Evolutionary conservation across 1,140 invertebrate genomes (phyloP).

Genomic region (Paraescarpia echinospica): DNA sequence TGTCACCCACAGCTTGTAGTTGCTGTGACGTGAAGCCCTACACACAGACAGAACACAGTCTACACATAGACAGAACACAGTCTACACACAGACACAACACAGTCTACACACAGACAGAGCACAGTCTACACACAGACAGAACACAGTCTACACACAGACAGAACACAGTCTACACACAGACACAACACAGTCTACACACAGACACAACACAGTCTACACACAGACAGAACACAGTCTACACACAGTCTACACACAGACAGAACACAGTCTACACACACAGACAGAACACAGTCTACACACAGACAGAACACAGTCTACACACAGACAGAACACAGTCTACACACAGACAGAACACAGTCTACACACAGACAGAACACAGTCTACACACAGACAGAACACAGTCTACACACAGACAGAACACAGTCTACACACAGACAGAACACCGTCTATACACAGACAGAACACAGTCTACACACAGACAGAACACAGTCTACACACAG

Average conservation of each 20-base stretch:
- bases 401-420: constrained; percentile 35
- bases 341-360: constrained; percentile 35
- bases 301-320: constrained; percentile 35
- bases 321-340: constrained; percentile 33
- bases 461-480: constrained; percentile 36
- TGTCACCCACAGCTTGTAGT: constrained; percentile 80
- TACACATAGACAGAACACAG: constrained; percentile 60
- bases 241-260: constrained; percentile 39
- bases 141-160: constrained; percentile 36
- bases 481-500: constrained; percentile 34
- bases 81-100: constrained; percentile 48
- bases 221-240: background rate
- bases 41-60: constrained; percentile 16
- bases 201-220: constrained; percentile 35
- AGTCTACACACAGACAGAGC: constrained; percentile 37
- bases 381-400: constrained; percentile 36
- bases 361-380: constrained; percentile 23
- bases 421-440: too few species aligned
- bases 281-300: constrained; percentile 35
- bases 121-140: constrained; percentile 36
- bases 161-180: too few species aligned
- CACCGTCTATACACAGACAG: constrained; percentile 39
- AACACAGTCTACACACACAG: constrained; percentile 24
- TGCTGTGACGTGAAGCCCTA: constrained; percentile 63
- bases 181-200: too few species aligned